Conservation (phyloP, 2,113 vertebrate genomes). For the Paradoxurus hermaphroditus region DNA sequence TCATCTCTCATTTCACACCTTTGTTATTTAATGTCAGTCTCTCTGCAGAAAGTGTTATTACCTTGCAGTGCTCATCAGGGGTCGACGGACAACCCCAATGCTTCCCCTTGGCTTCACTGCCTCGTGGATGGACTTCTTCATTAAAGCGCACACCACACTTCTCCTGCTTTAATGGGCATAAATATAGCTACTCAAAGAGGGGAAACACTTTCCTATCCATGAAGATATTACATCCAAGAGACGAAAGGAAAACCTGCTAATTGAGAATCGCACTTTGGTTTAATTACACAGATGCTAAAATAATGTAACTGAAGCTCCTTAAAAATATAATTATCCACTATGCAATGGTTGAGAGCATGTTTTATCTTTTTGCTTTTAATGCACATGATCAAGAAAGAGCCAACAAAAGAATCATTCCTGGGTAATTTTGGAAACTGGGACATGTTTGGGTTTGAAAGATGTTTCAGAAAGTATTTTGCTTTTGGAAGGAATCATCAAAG, state of each 20-base stretch:
- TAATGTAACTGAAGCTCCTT: slow-evolving; percentile 69
- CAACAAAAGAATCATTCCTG: slow-evolving; percentile 73
- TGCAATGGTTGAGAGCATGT: slow-evolving; percentile 67
- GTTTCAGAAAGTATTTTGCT: slow-evolving; percentile 57
- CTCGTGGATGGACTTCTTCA: slow-evolving; percentile 47
- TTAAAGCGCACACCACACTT: slow-evolving; percentile 54
- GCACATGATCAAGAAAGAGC: slow-evolving; percentile 72
- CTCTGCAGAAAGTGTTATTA: slow-evolving; percentile 64
- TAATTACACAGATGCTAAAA: slow-evolving; percentile 79
- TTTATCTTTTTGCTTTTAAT: slow-evolving; percentile 75
- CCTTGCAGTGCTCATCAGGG: slow-evolving; percentile 34
- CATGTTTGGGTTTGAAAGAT: slow-evolving; percentile 69
- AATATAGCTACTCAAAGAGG: slow-evolving; percentile 63
- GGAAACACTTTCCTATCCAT: slow-evolving; percentile 52
- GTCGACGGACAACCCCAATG: not conserved
- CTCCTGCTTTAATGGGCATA: slow-evolving; percentile 57
- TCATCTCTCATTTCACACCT: slow-evolving; percentile 77
- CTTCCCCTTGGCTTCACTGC: slow-evolving; percentile 47
- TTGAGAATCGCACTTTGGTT: slow-evolving; percentile 65
- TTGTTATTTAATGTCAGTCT: slow-evolving; percentile 67
- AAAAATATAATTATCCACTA: slow-evolving; percentile 76
- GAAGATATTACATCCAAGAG: slow-evolving; percentile 72
- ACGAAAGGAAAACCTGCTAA: slow-evolving; percentile 69
- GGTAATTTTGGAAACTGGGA: slow-evolving; percentile 74
- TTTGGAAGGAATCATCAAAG: slow-evolving; percentile 71